Percentiles rank a stretch among this genome's conserved stretches.
Evolutionary conservation across 2,797 vertebrate species (phyloP).

Genomic region (Pachyuromys duprasi): DNA sequence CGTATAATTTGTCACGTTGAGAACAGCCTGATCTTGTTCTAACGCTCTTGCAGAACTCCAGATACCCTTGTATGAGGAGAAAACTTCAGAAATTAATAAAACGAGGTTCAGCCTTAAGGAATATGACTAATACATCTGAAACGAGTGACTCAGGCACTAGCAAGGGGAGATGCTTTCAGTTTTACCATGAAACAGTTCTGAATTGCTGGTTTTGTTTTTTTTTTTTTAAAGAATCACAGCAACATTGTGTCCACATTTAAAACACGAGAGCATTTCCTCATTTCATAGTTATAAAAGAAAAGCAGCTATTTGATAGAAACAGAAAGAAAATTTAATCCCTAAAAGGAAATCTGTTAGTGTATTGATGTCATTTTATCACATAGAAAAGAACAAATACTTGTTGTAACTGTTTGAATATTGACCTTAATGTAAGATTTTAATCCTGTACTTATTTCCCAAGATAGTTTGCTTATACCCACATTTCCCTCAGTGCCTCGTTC

Average conservation of each 20-base stretch:
- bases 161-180: constrained; percentile 24
- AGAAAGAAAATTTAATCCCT: neutral
- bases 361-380: constrained; percentile 4
- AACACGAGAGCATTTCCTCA: constrained; percentile 42
- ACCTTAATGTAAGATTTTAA: constrained; percentile 22
- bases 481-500: constrained; percentile 9
- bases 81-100: constrained; percentile 79
- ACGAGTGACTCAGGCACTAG: constrained; percentile 65
- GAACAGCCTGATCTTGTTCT: constrained; percentile 82
- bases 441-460: constrained; percentile 9
- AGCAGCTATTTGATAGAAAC: neutral
- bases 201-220: constrained; percentile 31
- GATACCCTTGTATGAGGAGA: constrained; percentile 66
- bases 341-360: constrained; percentile 2
- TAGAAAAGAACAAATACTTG: constrained; percentile 34
- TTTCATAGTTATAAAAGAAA: constrained; percentile 54
- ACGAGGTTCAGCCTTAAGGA: constrained; percentile 71
- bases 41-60: constrained; percentile 67
- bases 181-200: constrained; percentile 53
- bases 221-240: neutral
- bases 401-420: constrained; percentile 29
- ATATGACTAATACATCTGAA: constrained; percentile 75
- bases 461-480: neutral
- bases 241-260: constrained; percentile 42
- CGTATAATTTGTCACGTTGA: constrained; percentile 72